Conservation (phyloP, 2,797 vertebrate species). For the Acanthurus lineatus region DNA sequence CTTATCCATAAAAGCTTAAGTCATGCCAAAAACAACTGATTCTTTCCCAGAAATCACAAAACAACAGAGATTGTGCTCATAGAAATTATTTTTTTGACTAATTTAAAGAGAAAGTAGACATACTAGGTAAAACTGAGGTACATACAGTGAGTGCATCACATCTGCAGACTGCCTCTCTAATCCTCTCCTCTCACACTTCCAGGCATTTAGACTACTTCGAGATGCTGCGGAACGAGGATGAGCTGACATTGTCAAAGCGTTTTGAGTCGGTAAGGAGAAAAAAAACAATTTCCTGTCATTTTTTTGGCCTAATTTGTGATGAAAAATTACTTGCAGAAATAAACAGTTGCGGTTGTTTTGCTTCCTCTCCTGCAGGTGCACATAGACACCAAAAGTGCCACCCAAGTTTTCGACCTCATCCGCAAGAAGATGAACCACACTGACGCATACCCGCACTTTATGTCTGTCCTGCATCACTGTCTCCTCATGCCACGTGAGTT, state of each 20-base stretch:
- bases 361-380: slow-evolving; percentile 87
- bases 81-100: no score
- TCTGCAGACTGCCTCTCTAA: slow-evolving; percentile 14
- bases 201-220: slow-evolving; percentile 99
- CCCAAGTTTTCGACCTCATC: slow-evolving; percentile 97
- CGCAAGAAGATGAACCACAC: slow-evolving; percentile 97
- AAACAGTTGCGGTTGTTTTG: background rate
- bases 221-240: slow-evolving; percentile 98
- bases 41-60: background rate
- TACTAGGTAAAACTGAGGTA: background rate
- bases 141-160: background rate
- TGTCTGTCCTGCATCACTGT: slow-evolving; percentile 98
- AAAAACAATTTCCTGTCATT: background rate
- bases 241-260: slow-evolving; percentile 95
- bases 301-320: background rate
- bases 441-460: slow-evolving; percentile 98
- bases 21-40: background rate
- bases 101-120: no score
- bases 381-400: slow-evolving; percentile 98
- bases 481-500: slow-evolving; percentile 99
- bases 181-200: slow-evolving; percentile 31
- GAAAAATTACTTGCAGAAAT: background rate
- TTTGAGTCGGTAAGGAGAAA: slow-evolving; percentile 90
- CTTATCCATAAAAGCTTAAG: background rate
- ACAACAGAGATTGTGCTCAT: background rate